A percentile compares a stretch with the other conserved stretches of the same genome.
These are phyloP conservation scores for Limenitis camilla DNA, from an alignment of 2,888 invertebrate species.

Conservation along the genomic window DNA sequence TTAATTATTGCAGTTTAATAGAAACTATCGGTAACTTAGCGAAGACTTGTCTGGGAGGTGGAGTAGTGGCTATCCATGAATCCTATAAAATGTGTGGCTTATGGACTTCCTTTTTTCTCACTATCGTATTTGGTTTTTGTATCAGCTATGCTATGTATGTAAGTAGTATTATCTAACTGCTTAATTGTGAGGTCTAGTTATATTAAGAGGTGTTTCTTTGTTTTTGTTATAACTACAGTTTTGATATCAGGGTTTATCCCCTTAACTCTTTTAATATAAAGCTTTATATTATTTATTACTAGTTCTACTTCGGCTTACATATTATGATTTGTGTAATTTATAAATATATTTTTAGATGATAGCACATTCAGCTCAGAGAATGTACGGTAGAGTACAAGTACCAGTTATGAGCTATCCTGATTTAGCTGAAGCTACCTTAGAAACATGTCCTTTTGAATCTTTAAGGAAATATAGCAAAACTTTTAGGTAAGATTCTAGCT, in stretches of 20 bases:
- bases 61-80: constrained; percentile 43
- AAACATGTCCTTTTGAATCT: constrained; percentile 31
- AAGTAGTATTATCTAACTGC: constrained; percentile 23
- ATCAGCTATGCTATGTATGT: constrained; percentile 45
- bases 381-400: constrained; percentile 38
- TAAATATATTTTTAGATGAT: constrained; percentile 30
- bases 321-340: no score
- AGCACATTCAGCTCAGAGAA: constrained; percentile 37
- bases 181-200: no score
- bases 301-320: neutral
- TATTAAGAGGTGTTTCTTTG: no score
- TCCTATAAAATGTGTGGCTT: constrained; percentile 41
- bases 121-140: constrained; percentile 33
- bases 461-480: constrained; percentile 27
- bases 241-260: no score
- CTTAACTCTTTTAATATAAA: neutral
- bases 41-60: constrained; percentile 47
- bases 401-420: constrained; percentile 42
- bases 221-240: neutral
- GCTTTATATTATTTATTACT: neutral
- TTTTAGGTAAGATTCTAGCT: constrained; percentile 33
- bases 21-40: constrained; percentile 42
- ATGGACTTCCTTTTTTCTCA: constrained; percentile 35
- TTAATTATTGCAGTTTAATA: constrained; percentile 31
- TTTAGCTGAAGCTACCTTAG: constrained; percentile 37